Conservation (phyloP, 2,113 vertebrate species). For the Halcyon malimbica region DNA sequence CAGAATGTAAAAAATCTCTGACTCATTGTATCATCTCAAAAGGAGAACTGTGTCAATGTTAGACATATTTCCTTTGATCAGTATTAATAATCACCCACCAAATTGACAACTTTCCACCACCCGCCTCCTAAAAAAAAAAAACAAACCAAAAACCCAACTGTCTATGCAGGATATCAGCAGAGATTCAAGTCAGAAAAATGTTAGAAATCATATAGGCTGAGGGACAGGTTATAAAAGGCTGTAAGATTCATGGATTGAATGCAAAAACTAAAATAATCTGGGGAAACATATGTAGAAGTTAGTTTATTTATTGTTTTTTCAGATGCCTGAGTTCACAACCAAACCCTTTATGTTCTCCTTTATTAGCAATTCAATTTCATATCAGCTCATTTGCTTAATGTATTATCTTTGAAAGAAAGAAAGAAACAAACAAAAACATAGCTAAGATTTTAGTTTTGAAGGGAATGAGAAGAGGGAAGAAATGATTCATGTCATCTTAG, state of each 20-base stretch:
- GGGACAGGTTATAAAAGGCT: neutral
- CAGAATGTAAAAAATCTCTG: neutral
- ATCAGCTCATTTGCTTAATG: neutral
- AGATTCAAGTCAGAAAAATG: neutral
- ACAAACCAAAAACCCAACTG: neutral
- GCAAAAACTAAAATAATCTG: neutral
- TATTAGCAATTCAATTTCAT: neutral
- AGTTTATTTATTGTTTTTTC: neutral
- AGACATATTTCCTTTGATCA: neutral
- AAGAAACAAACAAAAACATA: neutral
- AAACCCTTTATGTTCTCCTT: neutral
- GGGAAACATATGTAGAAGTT: neutral
- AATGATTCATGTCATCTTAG: neutral
- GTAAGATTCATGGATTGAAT: neutral
- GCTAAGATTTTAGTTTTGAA: neutral
- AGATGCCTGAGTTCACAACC: neutral
- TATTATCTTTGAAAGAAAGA: neutral
- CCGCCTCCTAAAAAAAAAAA: no score
- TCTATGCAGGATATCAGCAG: neutral
- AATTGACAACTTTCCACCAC: neutral
- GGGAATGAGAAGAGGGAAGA: neutral
- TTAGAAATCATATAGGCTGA: accelerated
- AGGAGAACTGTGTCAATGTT: neutral
- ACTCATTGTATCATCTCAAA: neutral
- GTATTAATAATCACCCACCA: neutral